Percentiles rank a stretch among this genome's conserved stretches.
Evolutionary conservation across 2,113 vertebrate genomes (phyloP).

Genomic region (Laticauda colubrina): DNA sequence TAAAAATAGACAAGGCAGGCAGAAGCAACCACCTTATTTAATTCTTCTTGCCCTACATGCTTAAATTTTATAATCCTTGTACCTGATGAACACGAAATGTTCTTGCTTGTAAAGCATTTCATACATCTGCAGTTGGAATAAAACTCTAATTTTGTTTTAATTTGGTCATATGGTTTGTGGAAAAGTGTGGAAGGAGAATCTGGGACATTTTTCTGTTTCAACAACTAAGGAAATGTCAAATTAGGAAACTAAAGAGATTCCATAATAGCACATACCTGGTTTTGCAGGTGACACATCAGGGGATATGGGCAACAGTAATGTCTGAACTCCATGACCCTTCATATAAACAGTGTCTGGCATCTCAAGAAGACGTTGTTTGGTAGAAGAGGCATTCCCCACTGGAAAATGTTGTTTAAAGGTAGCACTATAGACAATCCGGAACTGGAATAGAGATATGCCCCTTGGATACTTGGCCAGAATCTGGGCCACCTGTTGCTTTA

Average conservation of each 20-base stretch:
- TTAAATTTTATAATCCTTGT: background rate
- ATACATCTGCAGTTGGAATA: background rate
- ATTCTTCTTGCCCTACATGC: background rate
- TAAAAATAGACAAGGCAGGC: background rate
- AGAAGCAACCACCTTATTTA: background rate
- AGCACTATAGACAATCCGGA: slow-evolving; percentile 12
- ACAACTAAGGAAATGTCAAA: background rate
- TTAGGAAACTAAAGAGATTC: background rate
- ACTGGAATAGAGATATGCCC: slow-evolving; percentile 32
- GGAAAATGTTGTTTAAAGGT: slow-evolving; percentile 15
- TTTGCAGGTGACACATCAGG: background rate
- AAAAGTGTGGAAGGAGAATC: background rate
- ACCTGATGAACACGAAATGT: background rate
- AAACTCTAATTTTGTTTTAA: background rate
- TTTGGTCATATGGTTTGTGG: background rate
- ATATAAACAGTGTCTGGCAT: slow-evolving; percentile 8
- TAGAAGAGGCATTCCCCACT: background rate
- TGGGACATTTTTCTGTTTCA: background rate
- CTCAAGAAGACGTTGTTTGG: slow-evolving; percentile 9
- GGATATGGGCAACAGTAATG: background rate
- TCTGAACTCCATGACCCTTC: slow-evolving; percentile 10
- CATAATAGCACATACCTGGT: background rate
- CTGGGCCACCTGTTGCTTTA: slow-evolving; percentile 6
- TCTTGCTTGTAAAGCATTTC: background rate
- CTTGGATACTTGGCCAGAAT: background rate